phyloP scores from a whole-genome alignment of 2,113 vertebrate species.

The Felis catus region F.catus_Fca126_mat1.0 CM031412.1:64871001-64871500 shows the following conservation, averaged over 20 bases:
- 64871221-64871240: conserved; percentile 45
- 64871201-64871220: background rate
- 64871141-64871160: background rate
- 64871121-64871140: background rate
- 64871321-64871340: conserved; percentile 55
- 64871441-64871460: conserved; percentile 50
- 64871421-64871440: conserved; percentile 59
- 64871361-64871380: conserved; percentile 54
- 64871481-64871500: conserved; percentile 55
- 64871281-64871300: conserved; percentile 45
- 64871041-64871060: background rate
- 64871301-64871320: conserved; percentile 60
- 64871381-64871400: conserved; percentile 21
- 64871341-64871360: conserved; percentile 58
- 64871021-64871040: background rate
- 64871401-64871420: conserved; percentile 68
- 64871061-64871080: background rate
- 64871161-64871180: background rate
- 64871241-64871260: conserved; percentile 25
- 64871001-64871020: background rate
- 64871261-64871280: conserved; percentile 50
- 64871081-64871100: background rate
- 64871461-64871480: conserved; percentile 63
- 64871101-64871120: background rate
- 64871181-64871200: background rate